A percentile compares a stretch with the other conserved stretches of the same genome.
phyloP scores from a whole-genome alignment of 2,113 vertebrate species.

The Pithys albifrons region DNA sequence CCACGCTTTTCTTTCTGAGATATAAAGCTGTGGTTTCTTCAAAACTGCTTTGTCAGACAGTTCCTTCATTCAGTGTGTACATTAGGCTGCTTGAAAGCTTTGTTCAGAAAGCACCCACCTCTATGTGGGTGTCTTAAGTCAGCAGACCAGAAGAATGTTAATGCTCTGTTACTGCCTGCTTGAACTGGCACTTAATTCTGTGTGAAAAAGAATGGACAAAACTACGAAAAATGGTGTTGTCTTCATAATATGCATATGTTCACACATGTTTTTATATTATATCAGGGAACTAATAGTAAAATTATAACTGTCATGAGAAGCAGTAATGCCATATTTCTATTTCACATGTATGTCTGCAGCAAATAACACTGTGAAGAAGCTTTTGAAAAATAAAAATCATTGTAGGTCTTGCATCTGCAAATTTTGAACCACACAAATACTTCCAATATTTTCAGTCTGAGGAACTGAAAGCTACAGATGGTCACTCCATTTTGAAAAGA shows the following conservation, averaged over 20 bases:
- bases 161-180: not conserved
- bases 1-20: not conserved
- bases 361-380: not conserved
- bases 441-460: not conserved
- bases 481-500: not conserved
- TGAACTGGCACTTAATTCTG: not conserved
- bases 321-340: not conserved
- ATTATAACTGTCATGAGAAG: not conserved
- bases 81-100: not conserved
- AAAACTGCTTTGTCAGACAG: not conserved
- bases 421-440: not conserved
- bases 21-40: not conserved
- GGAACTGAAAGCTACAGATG: not conserved
- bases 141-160: slow-evolving; percentile 30
- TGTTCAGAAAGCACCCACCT: not conserved
- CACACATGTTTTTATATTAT: not conserved
- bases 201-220: not conserved
- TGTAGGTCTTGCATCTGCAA: not conserved
- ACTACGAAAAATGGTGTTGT: not conserved
- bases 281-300: not conserved
- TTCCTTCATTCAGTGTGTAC: not conserved
- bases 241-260: not conserved
- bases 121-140: not conserved
- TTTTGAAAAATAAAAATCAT: not conserved
- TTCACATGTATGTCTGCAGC: not conserved